phyloP scores from a whole-genome alignment of 2,888 invertebrate species.

The Tetranychus truncatus region DNA sequence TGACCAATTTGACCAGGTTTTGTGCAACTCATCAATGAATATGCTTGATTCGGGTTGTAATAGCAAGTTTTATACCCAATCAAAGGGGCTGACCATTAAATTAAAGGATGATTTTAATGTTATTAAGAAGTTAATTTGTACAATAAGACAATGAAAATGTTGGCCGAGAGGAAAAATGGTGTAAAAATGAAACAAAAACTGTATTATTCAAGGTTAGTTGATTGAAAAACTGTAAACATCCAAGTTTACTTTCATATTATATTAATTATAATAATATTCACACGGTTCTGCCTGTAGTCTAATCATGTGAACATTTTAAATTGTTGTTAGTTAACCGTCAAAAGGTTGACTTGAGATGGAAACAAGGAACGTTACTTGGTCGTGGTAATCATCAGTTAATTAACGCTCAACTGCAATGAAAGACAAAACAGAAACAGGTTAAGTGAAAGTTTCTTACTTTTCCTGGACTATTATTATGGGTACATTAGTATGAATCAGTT shows the following conservation, averaged over 20 bases:
- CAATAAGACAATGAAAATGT: no score
- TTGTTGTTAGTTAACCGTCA: background rate
- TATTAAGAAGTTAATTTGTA: no score
- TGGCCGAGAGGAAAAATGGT: no score
- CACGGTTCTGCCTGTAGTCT: background rate
- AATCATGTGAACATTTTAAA: background rate
- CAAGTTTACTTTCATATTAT: background rate
- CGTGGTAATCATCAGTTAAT: conserved; percentile 1
- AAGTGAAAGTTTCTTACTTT: background rate
- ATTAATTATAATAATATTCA: background rate
- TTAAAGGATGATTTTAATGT: no score
- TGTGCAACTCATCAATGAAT: no score
- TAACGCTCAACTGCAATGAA: background rate
- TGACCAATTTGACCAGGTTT: no score
- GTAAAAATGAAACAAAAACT: no score
- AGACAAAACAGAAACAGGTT: background rate
- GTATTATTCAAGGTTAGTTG: background rate
- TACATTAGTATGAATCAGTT: no score
- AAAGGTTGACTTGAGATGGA: no score
- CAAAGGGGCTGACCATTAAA: no score
- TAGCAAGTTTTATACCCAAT: no score
- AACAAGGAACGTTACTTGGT: background rate
- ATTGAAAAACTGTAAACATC: background rate
- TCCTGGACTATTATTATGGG: background rate
- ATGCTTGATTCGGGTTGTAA: no score